Conservation (phyloP, 2,888 invertebrate genomes). For the Macrosiphum euphorbiae region DNA sequence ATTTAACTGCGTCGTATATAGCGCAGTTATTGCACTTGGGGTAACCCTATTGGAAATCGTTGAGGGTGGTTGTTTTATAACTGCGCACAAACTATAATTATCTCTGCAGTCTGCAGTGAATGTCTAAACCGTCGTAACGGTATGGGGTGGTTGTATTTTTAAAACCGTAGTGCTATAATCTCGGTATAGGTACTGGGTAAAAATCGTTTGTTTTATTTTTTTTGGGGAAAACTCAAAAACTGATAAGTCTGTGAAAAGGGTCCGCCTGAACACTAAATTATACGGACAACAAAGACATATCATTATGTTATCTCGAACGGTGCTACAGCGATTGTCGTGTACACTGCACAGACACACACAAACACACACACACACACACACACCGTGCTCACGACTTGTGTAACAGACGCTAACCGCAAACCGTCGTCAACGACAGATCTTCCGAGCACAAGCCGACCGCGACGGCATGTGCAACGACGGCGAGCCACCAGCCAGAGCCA, state of each 20-base stretch:
- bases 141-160: neutral
- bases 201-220: neutral
- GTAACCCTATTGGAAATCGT: neutral
- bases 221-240: neutral
- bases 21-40: neutral
- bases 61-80: neutral
- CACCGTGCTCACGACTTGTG: neutral
- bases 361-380: neutral
- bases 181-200: neutral
- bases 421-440: conserved; percentile 33
- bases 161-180: neutral
- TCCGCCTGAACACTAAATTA: too few relatives aligned
- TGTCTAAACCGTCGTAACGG: neutral
- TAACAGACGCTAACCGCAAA: neutral
- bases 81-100: neutral
- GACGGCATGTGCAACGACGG: neutral
- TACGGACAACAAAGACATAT: neutral
- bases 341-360: neutral
- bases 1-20: neutral
- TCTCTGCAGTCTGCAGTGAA: neutral
- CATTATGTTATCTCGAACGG: neutral
- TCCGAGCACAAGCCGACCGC: neutral
- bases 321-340: neutral
- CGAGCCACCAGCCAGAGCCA: neutral
- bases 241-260: neutral